Percentiles rank a stretch among this genome's conserved stretches.
phyloP scores from a whole-genome alignment of 2,113 vertebrate species.

The Hylia prasina region DNA sequence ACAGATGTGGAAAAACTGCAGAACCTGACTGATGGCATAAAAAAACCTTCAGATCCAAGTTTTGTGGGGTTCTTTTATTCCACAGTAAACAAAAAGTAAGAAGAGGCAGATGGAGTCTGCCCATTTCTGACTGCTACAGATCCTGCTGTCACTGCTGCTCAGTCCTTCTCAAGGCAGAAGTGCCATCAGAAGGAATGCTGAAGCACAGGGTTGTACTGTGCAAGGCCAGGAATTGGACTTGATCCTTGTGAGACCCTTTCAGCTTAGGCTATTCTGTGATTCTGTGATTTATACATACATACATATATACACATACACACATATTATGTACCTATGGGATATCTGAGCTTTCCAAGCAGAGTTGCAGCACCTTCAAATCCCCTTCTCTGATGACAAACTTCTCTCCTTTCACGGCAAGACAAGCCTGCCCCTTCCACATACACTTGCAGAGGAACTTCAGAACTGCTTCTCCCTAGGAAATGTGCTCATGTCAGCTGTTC shows the following conservation, averaged over 20 bases:
- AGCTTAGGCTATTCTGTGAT: not conserved
- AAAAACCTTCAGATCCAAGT: not conserved
- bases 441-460: not conserved
- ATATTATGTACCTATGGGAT: rapidly evolving
- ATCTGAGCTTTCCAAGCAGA: not conserved
- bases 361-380: not conserved
- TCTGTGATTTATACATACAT: not conserved
- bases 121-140: not conserved
- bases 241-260: not conserved
- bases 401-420: not conserved
- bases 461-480: not conserved
- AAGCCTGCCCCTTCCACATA: not conserved
- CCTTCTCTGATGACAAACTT: not conserved
- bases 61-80: rapidly evolving
- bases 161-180: not conserved
- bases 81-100: not conserved
- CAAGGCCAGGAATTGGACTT: not conserved
- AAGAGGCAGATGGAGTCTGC: not conserved
- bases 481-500: not conserved
- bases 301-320: rapidly evolving
- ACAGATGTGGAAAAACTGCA: not conserved
- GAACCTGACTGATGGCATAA: not conserved
- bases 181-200: not conserved
- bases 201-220: not conserved
- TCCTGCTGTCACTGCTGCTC: not conserved